Percentiles rank a stretch among this genome's conserved stretches.
Conservation (phyloP, 2,888 invertebrate genomes). For the Aproaerema taeniolella region DNA sequence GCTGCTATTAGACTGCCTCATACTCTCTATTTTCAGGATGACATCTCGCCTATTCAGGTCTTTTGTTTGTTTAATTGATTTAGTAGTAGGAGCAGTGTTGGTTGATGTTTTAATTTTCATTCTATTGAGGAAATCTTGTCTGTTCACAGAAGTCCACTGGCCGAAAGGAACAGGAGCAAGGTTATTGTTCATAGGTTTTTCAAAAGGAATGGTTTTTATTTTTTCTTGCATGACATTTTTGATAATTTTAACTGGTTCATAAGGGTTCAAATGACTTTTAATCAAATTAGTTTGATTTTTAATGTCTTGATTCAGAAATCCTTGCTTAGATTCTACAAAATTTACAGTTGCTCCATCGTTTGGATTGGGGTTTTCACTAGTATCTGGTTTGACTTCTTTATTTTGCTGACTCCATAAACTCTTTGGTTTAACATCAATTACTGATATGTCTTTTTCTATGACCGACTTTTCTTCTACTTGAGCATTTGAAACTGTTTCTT, state of each 20-base stretch:
- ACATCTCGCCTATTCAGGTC: slow-evolving; percentile 67
- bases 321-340: not conserved
- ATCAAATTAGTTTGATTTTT: too few species aligned
- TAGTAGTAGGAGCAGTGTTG: slow-evolving; percentile 43
- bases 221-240: too few species aligned
- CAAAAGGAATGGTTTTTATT: too few species aligned
- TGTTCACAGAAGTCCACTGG: slow-evolving; percentile 66
- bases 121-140: slow-evolving; percentile 64
- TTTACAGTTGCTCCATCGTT: not conserved
- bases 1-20: slow-evolving; percentile 48
- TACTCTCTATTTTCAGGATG: slow-evolving; percentile 62
- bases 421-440: too few species aligned
- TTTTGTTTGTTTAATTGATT: slow-evolving; percentile 64
- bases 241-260: too few species aligned
- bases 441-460: too few species aligned
- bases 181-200: slow-evolving; percentile 26
- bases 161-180: slow-evolving; percentile 63
- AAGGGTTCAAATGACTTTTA: too few species aligned
- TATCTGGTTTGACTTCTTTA: not conserved
- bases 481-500: not conserved
- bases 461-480: too few species aligned
- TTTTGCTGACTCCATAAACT: too few species aligned
- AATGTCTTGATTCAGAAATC: too few species aligned
- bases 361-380: too few species aligned
- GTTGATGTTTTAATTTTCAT: slow-evolving; percentile 57